These are phyloP conservation scores for Centropristis striata DNA, from an alignment of 2,113 vertebrate genomes.

Conservation along the genomic window DNA sequence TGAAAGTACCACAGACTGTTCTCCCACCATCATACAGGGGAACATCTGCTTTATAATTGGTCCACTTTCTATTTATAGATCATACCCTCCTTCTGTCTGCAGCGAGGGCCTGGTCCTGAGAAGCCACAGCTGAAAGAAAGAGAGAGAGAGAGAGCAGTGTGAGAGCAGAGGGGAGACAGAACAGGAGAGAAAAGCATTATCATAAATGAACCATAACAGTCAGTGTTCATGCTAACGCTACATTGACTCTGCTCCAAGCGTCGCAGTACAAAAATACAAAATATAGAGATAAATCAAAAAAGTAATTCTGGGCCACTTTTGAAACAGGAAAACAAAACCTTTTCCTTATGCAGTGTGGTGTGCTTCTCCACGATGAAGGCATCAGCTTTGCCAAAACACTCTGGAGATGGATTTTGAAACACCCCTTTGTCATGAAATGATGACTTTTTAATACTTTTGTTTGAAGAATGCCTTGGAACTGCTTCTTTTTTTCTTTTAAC, in stretches of 20 bases:
- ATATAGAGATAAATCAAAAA: slow-evolving; percentile 19
- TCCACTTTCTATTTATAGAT: slow-evolving; percentile 84
- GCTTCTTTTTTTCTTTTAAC: slow-evolving; percentile 29
- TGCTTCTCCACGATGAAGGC: not conserved
- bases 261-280: slow-evolving; percentile 24
- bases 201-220: slow-evolving; percentile 64
- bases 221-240: slow-evolving; percentile 35
- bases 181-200: slow-evolving; percentile 50
- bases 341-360: not conserved
- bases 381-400: slow-evolving; percentile 10
- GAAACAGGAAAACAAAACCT: not conserved
- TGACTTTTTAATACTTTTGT: slow-evolving; percentile 41
- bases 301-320: slow-evolving; percentile 13
- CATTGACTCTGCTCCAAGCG: slow-evolving; percentile 13
- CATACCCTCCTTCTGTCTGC: slow-evolving; percentile 75
- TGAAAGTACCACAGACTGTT: slow-evolving; percentile 66
- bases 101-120: slow-evolving; percentile 66
- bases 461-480: slow-evolving; percentile 28
- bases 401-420: slow-evolving; percentile 30
- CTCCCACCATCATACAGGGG: slow-evolving; percentile 72
- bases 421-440: slow-evolving; percentile 29
- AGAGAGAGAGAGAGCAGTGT: slow-evolving; percentile 34
- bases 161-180: slow-evolving; percentile 42
- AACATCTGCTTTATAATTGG: slow-evolving; percentile 83
- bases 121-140: slow-evolving; percentile 66